Conservation (phyloP, 1,140 invertebrate species). For the Lordiphosa collinella region DNA sequence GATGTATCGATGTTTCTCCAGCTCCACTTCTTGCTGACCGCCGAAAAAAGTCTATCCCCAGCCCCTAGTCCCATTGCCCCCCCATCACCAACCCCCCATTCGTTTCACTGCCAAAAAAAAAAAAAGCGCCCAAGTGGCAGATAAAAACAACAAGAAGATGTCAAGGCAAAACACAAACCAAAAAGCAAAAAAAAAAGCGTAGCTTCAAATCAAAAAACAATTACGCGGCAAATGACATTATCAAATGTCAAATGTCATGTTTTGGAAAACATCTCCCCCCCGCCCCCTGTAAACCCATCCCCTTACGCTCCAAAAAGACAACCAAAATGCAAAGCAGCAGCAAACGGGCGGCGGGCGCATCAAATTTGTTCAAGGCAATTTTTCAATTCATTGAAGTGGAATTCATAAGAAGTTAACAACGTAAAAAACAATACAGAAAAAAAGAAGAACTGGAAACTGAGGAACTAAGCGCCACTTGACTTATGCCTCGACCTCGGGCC, state of each 20-base stretch:
- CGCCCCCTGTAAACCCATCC: not conserved
- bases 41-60: no score
- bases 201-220: slow-evolving; percentile 75
- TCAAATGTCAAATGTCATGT: slow-evolving; percentile 77
- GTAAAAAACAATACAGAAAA: slow-evolving; percentile 8
- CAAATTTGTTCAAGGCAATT: slow-evolving; percentile 76
- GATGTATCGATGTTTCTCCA: no score
- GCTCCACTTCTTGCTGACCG: no score
- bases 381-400: slow-evolving; percentile 78
- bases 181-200: slow-evolving; percentile 26
- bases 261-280: slow-evolving; percentile 31
- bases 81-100: not conserved
- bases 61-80: no score
- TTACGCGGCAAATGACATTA: slow-evolving; percentile 77
- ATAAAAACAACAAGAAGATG: slow-evolving; percentile 38
- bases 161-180: slow-evolving; percentile 4
- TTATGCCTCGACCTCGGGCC: slow-evolving; percentile 24
- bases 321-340: slow-evolving; percentile 63
- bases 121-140: slow-evolving; percentile 35
- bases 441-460: not conserved
- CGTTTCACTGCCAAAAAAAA: slow-evolving; percentile 15
- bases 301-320: slow-evolving; percentile 12
- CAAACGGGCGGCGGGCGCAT: slow-evolving; percentile 28
- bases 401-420: slow-evolving; percentile 56
- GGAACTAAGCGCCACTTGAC: slow-evolving; percentile 68